Percentiles rank a stretch among this genome's conserved stretches.
These are phyloP conservation scores for Caenorhabditis drosophilae DNA, from an alignment of 2,888 invertebrate genomes.

Conservation along the genomic window DNA sequence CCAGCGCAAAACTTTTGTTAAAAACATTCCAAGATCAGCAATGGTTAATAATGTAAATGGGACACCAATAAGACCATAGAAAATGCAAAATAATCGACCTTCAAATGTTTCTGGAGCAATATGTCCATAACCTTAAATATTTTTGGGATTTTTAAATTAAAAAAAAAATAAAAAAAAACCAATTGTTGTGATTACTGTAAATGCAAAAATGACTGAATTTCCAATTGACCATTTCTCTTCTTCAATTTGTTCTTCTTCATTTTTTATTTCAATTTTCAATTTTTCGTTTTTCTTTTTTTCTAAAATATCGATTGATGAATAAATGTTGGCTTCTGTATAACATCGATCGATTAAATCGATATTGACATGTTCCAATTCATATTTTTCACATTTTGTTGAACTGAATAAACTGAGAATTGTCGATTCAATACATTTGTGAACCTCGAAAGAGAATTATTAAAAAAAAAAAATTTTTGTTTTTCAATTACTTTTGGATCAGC, in stretches of 20 bases:
- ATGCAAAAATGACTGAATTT: constrained; percentile 63
- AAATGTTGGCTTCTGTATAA: constrained; percentile 37
- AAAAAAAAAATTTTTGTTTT: background rate
- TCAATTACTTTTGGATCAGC: constrained; percentile 44
- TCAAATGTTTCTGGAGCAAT: constrained; percentile 60
- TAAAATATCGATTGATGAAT: background rate
- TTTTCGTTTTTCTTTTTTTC: background rate
- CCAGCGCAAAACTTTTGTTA: constrained; percentile 42
- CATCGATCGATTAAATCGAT: constrained; percentile 44
- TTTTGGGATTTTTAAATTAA: constrained; percentile 1
- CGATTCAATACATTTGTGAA: constrained; percentile 36
- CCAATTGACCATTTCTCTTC: constrained; percentile 61
- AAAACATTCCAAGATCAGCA: constrained; percentile 65
- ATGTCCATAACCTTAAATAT: constrained; percentile 61
- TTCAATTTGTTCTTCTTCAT: constrained; percentile 17
- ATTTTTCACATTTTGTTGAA: constrained; percentile 31
- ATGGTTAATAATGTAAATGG: constrained; percentile 65
- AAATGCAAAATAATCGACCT: constrained; percentile 61
- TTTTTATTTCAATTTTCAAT: constrained; percentile 12
- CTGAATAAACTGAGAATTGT: constrained; percentile 24
- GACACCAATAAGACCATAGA: constrained; percentile 65
- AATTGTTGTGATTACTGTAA: constrained; percentile 66
- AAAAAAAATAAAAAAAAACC: constrained; percentile 24
- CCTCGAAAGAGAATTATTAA: constrained; percentile 18
- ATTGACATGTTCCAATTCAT: constrained; percentile 33